These are phyloP conservation scores for Cnemophilus loriae DNA, from an alignment of 2,113 vertebrate species.

Conservation along the genomic window DNA sequence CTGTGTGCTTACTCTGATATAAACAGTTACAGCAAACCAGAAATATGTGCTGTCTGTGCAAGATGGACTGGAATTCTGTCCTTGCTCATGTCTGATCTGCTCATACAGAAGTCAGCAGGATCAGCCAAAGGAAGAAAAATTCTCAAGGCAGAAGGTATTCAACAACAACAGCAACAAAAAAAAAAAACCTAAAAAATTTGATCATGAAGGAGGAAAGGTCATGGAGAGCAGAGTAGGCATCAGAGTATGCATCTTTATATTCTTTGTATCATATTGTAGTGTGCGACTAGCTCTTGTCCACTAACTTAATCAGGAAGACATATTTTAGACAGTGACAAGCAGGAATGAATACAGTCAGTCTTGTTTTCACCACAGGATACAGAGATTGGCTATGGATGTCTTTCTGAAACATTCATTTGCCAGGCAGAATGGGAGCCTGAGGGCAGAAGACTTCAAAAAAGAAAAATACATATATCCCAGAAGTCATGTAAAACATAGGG, in stretches of 20 bases:
- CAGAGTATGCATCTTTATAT: background rate
- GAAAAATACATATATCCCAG: background rate
- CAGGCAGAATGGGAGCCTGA: slow-evolving; percentile 24
- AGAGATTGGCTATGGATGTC: background rate
- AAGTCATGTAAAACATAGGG: slow-evolving; percentile 12
- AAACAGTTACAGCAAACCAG: slow-evolving; percentile 22
- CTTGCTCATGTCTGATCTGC: background rate
- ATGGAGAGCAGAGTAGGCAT: background rate
- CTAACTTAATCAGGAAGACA: slow-evolving; percentile 63
- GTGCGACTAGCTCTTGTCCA: slow-evolving; percentile 24
- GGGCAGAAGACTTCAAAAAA: slow-evolving; percentile 18
- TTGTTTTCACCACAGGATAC: slow-evolving; percentile 19
- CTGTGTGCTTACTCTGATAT: background rate
- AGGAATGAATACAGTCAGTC: slow-evolving; percentile 36
- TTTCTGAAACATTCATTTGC: slow-evolving; percentile 26
- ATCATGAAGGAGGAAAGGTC: slow-evolving; percentile 29
- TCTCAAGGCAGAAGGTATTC: slow-evolving; percentile 29
- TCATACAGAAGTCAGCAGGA: slow-evolving; percentile 26
- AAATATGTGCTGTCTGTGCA: slow-evolving; percentile 42
- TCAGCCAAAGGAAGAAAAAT: slow-evolving; percentile 1
- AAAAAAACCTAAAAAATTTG: background rate
- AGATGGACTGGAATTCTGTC: background rate
- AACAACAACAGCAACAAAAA: background rate
- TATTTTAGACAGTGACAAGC: slow-evolving; percentile 56
- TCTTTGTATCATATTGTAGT: background rate